Percentiles rank a stretch among this genome's conserved stretches.
Conservation (phyloP, 1,140 invertebrate genomes). For the Sitobion miscanthi region DNA sequence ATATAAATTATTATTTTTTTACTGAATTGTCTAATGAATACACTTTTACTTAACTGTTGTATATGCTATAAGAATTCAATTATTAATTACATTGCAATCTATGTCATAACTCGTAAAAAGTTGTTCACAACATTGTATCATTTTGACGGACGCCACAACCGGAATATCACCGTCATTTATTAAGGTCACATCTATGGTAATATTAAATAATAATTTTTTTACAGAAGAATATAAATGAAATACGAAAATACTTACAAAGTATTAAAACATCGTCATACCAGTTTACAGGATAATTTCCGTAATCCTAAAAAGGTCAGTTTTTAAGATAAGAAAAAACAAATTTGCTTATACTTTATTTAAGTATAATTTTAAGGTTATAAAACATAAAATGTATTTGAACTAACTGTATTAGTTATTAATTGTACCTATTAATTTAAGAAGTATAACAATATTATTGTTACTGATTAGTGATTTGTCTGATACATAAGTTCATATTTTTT, state of each 20-base stretch:
- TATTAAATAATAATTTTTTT: not conserved
- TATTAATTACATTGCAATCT: not conserved
- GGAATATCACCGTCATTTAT: not conserved
- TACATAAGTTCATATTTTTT: not conserved
- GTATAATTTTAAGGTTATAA: not conserved
- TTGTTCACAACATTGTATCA: slow-evolving; percentile 21
- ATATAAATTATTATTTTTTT: not conserved
- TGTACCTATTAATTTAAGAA: not conserved
- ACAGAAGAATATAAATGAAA: not conserved
- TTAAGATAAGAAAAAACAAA: not conserved
- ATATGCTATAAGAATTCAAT: not conserved
- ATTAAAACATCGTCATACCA: slow-evolving; percentile 16
- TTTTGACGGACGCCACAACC: not conserved
- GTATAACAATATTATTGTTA: not conserved
- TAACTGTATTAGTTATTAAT: not conserved
- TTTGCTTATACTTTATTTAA: too few species aligned
- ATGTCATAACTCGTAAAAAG: not conserved
- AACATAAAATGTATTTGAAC: not conserved
- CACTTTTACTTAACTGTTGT: not conserved
- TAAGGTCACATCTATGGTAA: not conserved
- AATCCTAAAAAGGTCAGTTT: not conserved
- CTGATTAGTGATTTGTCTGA: not conserved
- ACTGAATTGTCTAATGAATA: not conserved
- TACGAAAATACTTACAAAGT: not conserved
- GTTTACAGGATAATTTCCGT: slow-evolving; percentile 11